A percentile compares a stretch with the other conserved stretches of the same genome.
Conservation (phyloP, 2,888 invertebrate species). For the Germaria angustata region DNA sequence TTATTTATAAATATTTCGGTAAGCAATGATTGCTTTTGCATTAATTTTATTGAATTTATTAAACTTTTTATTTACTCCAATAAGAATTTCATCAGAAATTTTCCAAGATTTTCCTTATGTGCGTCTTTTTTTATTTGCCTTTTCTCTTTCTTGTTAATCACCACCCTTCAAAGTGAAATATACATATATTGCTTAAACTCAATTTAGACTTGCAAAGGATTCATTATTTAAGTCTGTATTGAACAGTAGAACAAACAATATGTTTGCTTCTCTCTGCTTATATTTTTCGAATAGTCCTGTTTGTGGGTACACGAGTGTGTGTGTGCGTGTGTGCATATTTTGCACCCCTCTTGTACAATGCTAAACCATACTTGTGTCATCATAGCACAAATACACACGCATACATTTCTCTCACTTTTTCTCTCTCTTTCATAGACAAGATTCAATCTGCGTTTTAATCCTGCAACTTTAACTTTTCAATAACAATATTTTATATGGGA, state of each 20-base stretch:
- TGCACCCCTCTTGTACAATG: constrained; percentile 27
- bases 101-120: constrained; percentile 8
- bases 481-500: background rate
- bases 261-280: background rate
- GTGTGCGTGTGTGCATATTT: background rate
- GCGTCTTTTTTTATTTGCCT: constrained; percentile 24
- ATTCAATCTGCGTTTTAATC: constrained; percentile 61
- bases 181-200: constrained; percentile 45
- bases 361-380: constrained; percentile 55
- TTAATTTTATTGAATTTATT: background rate
- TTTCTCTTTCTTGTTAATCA: constrained; percentile 16
- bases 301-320: background rate
- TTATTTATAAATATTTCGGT: constrained; percentile 14
- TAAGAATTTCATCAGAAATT: constrained; percentile 53
- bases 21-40: background rate
- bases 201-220: constrained; percentile 60
- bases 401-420: background rate
- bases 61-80: constrained; percentile 38
- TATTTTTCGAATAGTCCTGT: background rate
- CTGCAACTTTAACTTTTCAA: constrained; percentile 47
- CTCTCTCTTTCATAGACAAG: background rate
- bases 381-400: background rate
- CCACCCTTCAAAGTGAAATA: constrained; percentile 46
- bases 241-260: constrained; percentile 25
- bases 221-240: constrained; percentile 65